Evolutionary conservation across 2,888 invertebrate genomes (phyloP).

Genomic region (Pachycephus smyrnensis): DNA sequence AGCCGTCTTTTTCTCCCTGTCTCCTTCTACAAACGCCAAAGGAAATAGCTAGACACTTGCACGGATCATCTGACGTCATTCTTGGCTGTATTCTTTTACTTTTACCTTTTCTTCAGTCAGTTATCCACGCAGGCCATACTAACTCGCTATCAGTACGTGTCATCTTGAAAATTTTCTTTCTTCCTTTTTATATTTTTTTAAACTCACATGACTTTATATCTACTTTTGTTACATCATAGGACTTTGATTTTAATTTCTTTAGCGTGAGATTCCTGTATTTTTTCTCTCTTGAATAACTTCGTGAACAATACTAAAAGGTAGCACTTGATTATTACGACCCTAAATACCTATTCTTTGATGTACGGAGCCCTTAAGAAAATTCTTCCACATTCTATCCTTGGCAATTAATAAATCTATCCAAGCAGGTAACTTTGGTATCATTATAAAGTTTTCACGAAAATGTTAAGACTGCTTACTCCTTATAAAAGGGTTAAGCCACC

Average conservation of each 20-base stretch:
- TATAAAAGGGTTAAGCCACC: neutral
- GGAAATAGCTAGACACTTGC: conserved; percentile 12
- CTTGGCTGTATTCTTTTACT: neutral
- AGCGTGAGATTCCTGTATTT: neutral
- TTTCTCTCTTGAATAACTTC: neutral
- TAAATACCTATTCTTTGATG: neutral
- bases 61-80: conserved; percentile 19
- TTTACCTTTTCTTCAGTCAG: neutral
- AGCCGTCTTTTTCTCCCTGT: conserved; percentile 12
- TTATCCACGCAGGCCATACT: neutral
- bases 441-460: neutral
- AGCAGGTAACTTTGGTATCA: neutral
- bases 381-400: neutral
- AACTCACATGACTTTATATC: neutral
- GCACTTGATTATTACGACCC: neutral
- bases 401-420: neutral
- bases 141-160: neutral
- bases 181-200: neutral
- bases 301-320: neutral
- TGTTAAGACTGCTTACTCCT: neutral
- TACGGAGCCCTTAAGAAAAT: neutral
- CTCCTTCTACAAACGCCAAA: neutral
- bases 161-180: too few relatives aligned
- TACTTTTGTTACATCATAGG: neutral
- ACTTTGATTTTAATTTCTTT: neutral